Evolutionary conservation across 2,888 invertebrate species (phyloP).

Genomic region (Timema cristinae): DNA sequence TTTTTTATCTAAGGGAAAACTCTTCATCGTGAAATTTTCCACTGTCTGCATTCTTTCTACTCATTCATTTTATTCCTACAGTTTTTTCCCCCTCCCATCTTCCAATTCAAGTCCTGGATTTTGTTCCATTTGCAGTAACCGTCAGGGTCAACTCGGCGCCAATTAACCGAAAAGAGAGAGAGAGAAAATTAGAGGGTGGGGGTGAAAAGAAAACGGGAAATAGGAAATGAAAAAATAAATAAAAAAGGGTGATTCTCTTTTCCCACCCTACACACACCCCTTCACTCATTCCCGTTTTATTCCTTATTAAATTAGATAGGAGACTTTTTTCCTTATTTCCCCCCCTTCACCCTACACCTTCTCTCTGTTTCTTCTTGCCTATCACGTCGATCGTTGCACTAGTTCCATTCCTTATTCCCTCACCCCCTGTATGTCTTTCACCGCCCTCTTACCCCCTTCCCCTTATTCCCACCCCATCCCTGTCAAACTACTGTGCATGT

Average conservation of each 20-base stretch:
- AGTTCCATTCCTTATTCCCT: slow-evolving; percentile 8
- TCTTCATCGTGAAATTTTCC: slow-evolving; percentile 25
- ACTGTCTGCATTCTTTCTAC: slow-evolving; percentile 20
- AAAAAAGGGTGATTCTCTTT: background rate
- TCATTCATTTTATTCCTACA: slow-evolving; percentile 13
- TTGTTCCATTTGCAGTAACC: slow-evolving; percentile 27
- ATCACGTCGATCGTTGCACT: slow-evolving; percentile 26
- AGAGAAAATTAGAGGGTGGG: slow-evolving; percentile 5
- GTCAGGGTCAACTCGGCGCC: slow-evolving; percentile 29
- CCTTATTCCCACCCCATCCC: background rate
- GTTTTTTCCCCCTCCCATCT: too few relatives aligned
- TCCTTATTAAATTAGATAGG: slow-evolving; percentile 34
- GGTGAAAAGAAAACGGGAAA: background rate
- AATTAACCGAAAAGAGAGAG: slow-evolving; percentile 27
- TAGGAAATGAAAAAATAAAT: background rate
- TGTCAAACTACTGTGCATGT: slow-evolving; percentile 15
- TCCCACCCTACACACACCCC: slow-evolving; percentile 1
- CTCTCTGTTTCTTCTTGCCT: slow-evolving; percentile 22
- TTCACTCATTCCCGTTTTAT: slow-evolving; percentile 28
- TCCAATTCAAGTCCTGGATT: slow-evolving; percentile 21
- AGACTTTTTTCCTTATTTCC: slow-evolving; percentile 22
- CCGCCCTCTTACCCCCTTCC: slow-evolving; percentile 1
- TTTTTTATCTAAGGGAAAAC: slow-evolving; percentile 19
- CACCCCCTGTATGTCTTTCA: background rate
- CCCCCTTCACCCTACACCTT: background rate